Evolutionary conservation across 2,888 invertebrate genomes (phyloP).

Genomic region (Bruchidius siliquastri): DNA sequence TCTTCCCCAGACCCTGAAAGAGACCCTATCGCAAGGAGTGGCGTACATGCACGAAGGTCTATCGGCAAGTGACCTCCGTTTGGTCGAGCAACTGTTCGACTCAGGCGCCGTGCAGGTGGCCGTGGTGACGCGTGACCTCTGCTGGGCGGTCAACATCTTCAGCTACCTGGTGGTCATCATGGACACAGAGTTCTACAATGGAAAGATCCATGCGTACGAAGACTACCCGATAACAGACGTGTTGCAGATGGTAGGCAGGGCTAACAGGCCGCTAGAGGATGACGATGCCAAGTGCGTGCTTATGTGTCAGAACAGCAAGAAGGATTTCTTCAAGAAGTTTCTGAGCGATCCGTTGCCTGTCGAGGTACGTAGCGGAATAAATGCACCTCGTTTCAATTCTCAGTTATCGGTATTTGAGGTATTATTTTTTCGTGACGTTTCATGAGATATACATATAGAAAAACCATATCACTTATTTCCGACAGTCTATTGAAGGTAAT

Average conservation of each 20-base stretch:
- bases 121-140: slow-evolving; percentile 86
- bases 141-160: slow-evolving; percentile 87
- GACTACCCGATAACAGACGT: slow-evolving; percentile 98
- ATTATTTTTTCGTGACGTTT: too few relatives aligned
- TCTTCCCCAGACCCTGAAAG: slow-evolving; percentile 66
- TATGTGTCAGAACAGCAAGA: slow-evolving; percentile 96
- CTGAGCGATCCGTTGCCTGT: slow-evolving; percentile 94
- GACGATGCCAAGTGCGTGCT: slow-evolving; percentile 92
- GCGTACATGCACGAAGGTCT: slow-evolving; percentile 97
- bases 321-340: slow-evolving; percentile 98
- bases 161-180: slow-evolving; percentile 95
- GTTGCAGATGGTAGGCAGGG: slow-evolving; percentile 95
- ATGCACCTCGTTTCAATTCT: too few relatives aligned
- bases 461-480: too few relatives aligned
- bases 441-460: too few relatives aligned
- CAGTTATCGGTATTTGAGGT: too few relatives aligned
- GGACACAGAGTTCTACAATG: slow-evolving; percentile 91
- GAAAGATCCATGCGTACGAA: slow-evolving; percentile 81
- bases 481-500: too few relatives aligned
- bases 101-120: slow-evolving; percentile 90
- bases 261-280: slow-evolving; percentile 88
- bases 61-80: slow-evolving; percentile 73
- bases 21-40: slow-evolving; percentile 91
- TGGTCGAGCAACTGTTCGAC: slow-evolving; percentile 91
- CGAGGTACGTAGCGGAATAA: slow-evolving; percentile 61